A percentile compares a stretch with the other conserved stretches of the same genome.
phyloP scores from a whole-genome alignment of 1,140 invertebrate genomes.

The Teleopsis dalmanni region DNA sequence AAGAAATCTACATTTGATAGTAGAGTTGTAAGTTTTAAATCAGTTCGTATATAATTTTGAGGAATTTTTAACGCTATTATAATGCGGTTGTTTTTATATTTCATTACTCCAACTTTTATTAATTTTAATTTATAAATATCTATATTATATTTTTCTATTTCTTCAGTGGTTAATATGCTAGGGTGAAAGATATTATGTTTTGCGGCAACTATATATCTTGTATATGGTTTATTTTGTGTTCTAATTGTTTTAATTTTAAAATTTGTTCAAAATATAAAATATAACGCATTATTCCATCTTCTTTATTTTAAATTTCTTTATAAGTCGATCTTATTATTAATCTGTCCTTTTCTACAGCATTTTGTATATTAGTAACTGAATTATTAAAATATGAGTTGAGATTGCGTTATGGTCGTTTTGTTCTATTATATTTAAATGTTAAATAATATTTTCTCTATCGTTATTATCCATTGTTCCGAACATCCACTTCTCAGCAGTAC shows the following conservation, averaged over 20 bases:
- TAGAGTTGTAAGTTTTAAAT: no score
- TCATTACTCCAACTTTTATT: not conserved
- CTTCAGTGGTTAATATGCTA: not conserved
- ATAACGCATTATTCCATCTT: no score
- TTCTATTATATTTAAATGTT: not conserved
- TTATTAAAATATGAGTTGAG: constrained; percentile 1
- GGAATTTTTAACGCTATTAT: no score
- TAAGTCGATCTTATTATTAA: no score
- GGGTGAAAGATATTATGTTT: not conserved
- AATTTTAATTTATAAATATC: not conserved
- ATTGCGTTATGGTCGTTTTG: constrained; percentile 4
- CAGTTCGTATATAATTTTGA: no score
- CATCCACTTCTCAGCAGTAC: not conserved
- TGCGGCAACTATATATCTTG: not conserved
- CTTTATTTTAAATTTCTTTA: no score
- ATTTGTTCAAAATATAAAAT: no score
- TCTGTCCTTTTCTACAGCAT: no score
- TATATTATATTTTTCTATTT: not conserved
- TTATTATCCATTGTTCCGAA: constrained; percentile 7
- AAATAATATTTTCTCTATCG: not conserved
- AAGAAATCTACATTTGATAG: no score
- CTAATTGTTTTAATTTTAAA: no score
- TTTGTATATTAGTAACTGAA: no score
- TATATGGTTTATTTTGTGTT: no score
- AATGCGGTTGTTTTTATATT: not conserved